phyloP scores from a whole-genome alignment of 2,113 vertebrate genomes.

The Platysternon megacephalum region DNA sequence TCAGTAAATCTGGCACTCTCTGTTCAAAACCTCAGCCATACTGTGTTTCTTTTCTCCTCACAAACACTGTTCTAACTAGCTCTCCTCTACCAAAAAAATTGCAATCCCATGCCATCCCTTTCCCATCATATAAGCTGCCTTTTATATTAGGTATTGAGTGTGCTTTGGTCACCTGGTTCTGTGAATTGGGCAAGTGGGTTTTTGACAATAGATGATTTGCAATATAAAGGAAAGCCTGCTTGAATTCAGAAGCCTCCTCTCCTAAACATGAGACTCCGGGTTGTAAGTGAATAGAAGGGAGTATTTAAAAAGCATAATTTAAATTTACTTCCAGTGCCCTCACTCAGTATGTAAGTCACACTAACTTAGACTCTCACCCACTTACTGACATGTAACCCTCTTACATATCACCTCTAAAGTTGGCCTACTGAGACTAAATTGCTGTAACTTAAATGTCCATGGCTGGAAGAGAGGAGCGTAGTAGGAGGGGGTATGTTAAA shows the following conservation, averaged over 20 bases:
- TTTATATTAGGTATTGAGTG: background rate
- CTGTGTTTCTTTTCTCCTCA: background rate
- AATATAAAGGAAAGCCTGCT: background rate
- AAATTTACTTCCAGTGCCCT: background rate
- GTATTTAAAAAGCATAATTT: background rate
- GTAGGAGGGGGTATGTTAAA: background rate
- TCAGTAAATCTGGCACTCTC: background rate
- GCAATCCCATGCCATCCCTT: background rate
- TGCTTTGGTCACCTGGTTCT: background rate
- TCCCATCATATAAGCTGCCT: background rate
- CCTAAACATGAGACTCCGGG: background rate
- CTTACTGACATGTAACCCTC: background rate
- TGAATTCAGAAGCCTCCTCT: background rate
- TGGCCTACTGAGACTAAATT: slow-evolving; percentile 14
- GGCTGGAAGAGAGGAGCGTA: slow-evolving; percentile 10
- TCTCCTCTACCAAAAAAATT: background rate
- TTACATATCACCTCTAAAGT: slow-evolving; percentile 27
- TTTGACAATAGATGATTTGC: background rate
- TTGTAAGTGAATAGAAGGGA: background rate
- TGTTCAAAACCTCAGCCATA: background rate
- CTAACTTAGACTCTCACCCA: background rate
- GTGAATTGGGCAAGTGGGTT: background rate
- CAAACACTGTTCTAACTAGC: background rate
- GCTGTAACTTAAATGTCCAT: slow-evolving; percentile 27
- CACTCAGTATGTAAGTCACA: background rate